A percentile compares a stretch with the other conserved stretches of the same genome.
These are phyloP conservation scores for Lagopus muta DNA, from an alignment of 2,113 vertebrate species.

Conservation along the genomic window DNA sequence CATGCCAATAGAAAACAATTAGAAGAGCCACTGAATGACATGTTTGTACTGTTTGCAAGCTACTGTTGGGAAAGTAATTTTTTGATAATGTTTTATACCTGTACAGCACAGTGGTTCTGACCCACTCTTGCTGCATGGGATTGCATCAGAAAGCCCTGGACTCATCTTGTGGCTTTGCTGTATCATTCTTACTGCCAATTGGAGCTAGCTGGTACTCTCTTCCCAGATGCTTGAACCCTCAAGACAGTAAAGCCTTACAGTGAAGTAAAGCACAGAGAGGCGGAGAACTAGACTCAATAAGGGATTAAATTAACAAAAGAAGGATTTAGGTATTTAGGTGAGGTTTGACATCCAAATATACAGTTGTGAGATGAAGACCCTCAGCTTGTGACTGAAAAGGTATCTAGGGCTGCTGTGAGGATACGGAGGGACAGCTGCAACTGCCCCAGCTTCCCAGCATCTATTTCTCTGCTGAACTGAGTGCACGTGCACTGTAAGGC, in stretches of 20 bases:
- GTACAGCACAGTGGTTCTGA: background rate
- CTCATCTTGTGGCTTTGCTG: background rate
- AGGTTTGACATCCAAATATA: background rate
- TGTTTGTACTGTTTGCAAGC: background rate
- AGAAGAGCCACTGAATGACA: background rate
- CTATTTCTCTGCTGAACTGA: background rate
- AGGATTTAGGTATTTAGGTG: background rate
- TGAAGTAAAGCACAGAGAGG: background rate
- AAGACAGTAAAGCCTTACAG: background rate
- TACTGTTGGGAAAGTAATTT: background rate
- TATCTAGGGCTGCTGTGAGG: background rate
- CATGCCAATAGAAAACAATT: background rate
- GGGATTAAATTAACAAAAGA: background rate
- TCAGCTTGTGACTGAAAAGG: background rate
- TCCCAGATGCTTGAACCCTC: background rate
- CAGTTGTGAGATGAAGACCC: background rate
- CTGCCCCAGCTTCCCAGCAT: background rate
- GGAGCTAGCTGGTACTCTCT: background rate
- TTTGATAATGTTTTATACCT: background rate
- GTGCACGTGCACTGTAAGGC: background rate
- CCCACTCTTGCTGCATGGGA: background rate
- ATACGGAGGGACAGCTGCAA: background rate
- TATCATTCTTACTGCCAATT: background rate
- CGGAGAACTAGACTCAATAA: background rate
- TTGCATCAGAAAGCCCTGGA: fast-evolving